These are phyloP conservation scores for Calcarius lapponicus DNA, from an alignment of 2,797 vertebrate genomes.

Conservation along the genomic window DNA sequence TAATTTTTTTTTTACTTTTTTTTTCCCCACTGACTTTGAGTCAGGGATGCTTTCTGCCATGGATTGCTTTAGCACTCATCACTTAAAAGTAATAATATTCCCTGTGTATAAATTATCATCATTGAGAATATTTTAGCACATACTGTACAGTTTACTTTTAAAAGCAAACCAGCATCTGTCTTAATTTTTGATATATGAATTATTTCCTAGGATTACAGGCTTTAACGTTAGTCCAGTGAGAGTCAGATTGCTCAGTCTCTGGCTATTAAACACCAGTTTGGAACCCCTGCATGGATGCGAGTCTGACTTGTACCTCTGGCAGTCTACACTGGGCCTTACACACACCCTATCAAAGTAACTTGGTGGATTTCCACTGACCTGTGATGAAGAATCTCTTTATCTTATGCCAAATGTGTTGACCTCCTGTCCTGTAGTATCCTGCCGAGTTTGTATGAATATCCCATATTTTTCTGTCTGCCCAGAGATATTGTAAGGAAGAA, in stretches of 20 bases:
- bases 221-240: not conserved
- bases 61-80: not conserved
- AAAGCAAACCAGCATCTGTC: not conserved
- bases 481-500: not conserved
- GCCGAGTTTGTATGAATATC: not conserved
- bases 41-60: not conserved
- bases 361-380: not conserved
- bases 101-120: not conserved
- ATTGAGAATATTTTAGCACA: not conserved
- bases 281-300: not conserved
- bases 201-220: not conserved
- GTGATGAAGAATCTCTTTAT: not conserved
- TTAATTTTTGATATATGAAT: not conserved
- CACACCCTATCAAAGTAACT: not conserved
- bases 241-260: not conserved
- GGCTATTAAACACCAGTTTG: not conserved
- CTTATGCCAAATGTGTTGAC: not conserved
- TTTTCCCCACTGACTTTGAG: accelerated
- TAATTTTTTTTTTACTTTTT: not conserved
- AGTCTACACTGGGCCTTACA: not conserved
- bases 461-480: not conserved
- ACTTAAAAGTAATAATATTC: not conserved
- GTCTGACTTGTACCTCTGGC: not conserved
- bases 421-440: not conserved
- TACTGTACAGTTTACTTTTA: not conserved